Conservation (phyloP, 2,888 invertebrate genomes). For the Melanargia galathea region DNA sequence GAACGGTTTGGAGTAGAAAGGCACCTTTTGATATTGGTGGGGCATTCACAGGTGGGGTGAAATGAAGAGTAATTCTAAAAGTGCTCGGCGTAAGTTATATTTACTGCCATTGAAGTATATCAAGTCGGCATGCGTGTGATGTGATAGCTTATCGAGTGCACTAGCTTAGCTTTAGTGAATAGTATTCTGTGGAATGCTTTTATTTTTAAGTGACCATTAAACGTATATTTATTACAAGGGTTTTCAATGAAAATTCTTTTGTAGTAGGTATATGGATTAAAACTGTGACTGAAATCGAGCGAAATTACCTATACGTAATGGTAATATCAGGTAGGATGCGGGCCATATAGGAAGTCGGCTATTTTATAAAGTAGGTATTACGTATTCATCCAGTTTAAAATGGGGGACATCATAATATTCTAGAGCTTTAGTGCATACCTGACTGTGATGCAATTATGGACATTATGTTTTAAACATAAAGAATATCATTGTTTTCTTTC, state of each 20-base stretch:
- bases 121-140: conserved; percentile 33
- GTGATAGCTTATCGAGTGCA: conserved; percentile 30
- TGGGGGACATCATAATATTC: conserved; percentile 3
- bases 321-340: conserved; percentile 3
- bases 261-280: background rate
- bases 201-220: background rate
- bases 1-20: conserved; percentile 47
- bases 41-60: conserved; percentile 61
- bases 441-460: conserved; percentile 23
- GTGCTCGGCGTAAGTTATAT: conserved; percentile 34
- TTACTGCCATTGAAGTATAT: conserved; percentile 39
- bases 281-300: background rate
- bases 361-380: conserved; percentile 13
- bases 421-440: conserved; percentile 22
- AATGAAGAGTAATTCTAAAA: conserved; percentile 44
- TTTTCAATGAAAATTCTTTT: no score
- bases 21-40: conserved; percentile 54
- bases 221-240: background rate
- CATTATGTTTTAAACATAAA: background rate
- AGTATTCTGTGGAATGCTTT: conserved; percentile 7
- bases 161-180: conserved; percentile 12
- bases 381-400: conserved; percentile 16
- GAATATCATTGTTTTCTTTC: background rate
- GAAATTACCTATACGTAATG: background rate
- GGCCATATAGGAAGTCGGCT: conserved; percentile 7